These are phyloP conservation scores for Sarcophaga caerulescens DNA, from an alignment of 2,888 invertebrate genomes.

Conservation along the genomic window DNA sequence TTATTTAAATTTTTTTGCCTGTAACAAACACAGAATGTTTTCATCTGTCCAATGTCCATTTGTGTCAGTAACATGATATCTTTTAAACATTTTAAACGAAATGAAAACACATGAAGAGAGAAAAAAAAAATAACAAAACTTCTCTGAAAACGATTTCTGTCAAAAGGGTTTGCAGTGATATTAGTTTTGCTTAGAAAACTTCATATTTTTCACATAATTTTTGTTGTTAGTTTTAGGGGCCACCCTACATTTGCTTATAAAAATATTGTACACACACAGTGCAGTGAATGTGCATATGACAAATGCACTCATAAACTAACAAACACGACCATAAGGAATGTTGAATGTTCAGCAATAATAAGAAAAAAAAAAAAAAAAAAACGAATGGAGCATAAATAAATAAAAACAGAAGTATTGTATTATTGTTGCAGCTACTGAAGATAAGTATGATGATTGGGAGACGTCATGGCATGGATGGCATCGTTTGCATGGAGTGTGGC, in stretches of 20 bases:
- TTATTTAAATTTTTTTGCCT: neutral
- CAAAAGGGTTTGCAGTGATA: neutral
- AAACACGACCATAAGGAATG: conserved; percentile 38
- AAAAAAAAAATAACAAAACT: conserved; percentile 37
- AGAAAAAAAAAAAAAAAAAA: neutral
- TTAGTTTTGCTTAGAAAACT: neutral
- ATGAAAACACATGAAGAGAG: conserved; percentile 3
- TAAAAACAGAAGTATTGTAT: neutral
- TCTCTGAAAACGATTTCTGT: conserved; percentile 19
- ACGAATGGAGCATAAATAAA: neutral
- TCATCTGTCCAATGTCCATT: conserved; percentile 75
- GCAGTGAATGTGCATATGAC: conserved; percentile 47
- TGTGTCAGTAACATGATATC: conserved; percentile 76
- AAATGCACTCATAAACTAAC: conserved; percentile 52
- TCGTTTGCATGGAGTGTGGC: neutral
- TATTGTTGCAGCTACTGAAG: conserved; percentile 38
- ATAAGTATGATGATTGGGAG: conserved; percentile 49
- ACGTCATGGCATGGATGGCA: conserved; percentile 18
- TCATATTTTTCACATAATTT: neutral
- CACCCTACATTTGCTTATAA: conserved; percentile 27
- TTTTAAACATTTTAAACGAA: conserved; percentile 34
- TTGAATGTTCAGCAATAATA: neutral
- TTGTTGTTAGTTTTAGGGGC: neutral
- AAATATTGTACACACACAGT: neutral
- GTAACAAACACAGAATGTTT: conserved; percentile 67